Conservation (phyloP, 2,113 vertebrate genomes). For the Fulica atra region DNA sequence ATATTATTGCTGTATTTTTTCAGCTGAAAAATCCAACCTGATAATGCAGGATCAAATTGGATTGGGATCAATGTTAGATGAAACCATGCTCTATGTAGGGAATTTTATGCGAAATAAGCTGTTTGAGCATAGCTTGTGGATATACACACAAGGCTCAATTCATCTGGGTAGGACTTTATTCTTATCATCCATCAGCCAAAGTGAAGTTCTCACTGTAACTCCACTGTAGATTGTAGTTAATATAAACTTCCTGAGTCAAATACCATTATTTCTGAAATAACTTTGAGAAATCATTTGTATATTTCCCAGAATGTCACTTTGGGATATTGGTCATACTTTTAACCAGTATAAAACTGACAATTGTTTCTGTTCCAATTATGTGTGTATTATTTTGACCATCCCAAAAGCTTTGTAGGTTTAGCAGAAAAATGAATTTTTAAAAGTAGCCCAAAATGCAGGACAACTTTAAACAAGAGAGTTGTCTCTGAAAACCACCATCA, state of each 20-base stretch:
- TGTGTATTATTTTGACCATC: neutral
- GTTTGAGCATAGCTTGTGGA: neutral
- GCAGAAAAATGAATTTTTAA: neutral
- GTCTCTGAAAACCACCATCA: neutral
- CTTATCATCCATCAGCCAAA: conserved; percentile 70
- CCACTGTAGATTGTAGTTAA: conserved; percentile 66
- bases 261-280: conserved; percentile 75
- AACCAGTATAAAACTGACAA: conserved; percentile 9
- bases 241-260: conserved; percentile 74
- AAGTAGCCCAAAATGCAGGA: neutral
- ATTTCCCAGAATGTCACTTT: conserved; percentile 49
- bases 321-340: conserved; percentile 25
- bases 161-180: conserved; percentile 41
- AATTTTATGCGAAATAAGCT: conserved; percentile 38
- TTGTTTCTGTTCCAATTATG: neutral
- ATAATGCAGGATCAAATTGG: conserved; percentile 34
- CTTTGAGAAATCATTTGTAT: conserved; percentile 66
- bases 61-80: conserved; percentile 2
- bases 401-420: neutral
- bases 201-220: conserved; percentile 63
- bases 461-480: neutral
- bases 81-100: conserved; percentile 34
- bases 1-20: conserved; percentile 41
- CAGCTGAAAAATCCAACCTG: conserved; percentile 25
- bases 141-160: conserved; percentile 36